Percentiles rank a stretch among this genome's conserved stretches.
Conservation (phyloP, 2,797 vertebrate species). For the Mormyrus hasselquistii region DNA sequence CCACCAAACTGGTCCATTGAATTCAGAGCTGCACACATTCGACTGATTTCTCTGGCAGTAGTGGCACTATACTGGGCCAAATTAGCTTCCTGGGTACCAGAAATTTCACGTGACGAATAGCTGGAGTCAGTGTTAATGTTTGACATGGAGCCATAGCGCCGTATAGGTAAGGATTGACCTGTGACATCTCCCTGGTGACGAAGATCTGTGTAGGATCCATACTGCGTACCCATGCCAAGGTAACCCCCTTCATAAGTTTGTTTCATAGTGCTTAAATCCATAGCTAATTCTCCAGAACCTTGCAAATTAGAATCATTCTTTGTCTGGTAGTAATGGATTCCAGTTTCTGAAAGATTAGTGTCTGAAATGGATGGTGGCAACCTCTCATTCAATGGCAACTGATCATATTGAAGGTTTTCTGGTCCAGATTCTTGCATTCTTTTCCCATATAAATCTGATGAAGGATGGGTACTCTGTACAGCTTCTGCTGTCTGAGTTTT, state of each 20-base stretch:
- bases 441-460: conserved; percentile 55
- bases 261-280: conserved; percentile 86
- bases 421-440: conserved; percentile 56
- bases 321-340: conserved; percentile 70
- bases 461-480: conserved; percentile 49
- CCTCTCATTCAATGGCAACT: conserved; percentile 64
- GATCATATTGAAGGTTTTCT: conserved; percentile 62
- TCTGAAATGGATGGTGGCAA: conserved; percentile 94
- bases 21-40: conserved; percentile 96
- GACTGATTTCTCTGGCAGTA: conserved; percentile 92
- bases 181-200: conserved; percentile 80
- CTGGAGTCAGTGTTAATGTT: conserved; percentile 89
- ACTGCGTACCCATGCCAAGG: conserved; percentile 84
- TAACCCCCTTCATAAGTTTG: conserved; percentile 81
- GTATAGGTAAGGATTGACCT: conserved; percentile 76
- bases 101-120: conserved; percentile 67
- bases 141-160: conserved; percentile 90
- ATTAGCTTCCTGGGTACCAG: conserved; percentile 81
- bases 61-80: conserved; percentile 96
- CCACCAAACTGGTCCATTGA: conserved; percentile 89
- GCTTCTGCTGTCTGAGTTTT: conserved; percentile 61
- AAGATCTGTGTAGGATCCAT: conserved; percentile 92
- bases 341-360: conserved; percentile 80
- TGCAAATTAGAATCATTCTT: conserved; percentile 66
- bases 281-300: conserved; percentile 63